Evolutionary conservation across 1,140 invertebrate species (phyloP), one percentile per base, ranked within the genome.

Genomic region (Subanguina moxae): DNA sequence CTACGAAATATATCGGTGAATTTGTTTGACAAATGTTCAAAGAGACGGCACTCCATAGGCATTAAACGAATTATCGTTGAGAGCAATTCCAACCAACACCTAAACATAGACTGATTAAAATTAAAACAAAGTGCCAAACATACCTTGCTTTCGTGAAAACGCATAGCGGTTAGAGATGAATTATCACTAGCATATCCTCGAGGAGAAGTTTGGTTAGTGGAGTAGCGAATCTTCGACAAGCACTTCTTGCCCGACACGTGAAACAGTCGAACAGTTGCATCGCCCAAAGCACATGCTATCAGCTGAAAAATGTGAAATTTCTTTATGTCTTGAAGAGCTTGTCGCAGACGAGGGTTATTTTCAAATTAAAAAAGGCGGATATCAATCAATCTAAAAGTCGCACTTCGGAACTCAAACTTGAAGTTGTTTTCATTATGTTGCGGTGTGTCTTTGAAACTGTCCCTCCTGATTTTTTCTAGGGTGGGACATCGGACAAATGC

Each of bases 231-330:
- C 27, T 71, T 48, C 7, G 75, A 73, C 62, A 77, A 48, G 30
- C 75, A 52, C 25, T 71, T 62, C 45, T 71, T 66, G n/a, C 73
- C 76, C 46, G 28, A 59, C 48, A 78, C 57, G 65, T 76, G 76
- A 38, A 66, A 76, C 17, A 76, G 19, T 23, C 42, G 64, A 42
- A 78, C 63, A 30, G 65, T 66, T 27, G 45, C 28, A 45, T 71
- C 68, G 17, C 52, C 46, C 62, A 71, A 64, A 32, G 76, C 76
- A 77, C 74, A 76, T 19, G 65, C 69, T 30, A 71, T 61, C 25
- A 66, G 23, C 70, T 76, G 15, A 5, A 71, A 52, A 71, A 32
- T 28, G n/a, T n/a, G n/a, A n/a, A n/a, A n/a, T n/a, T n/a, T n/a
- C n/a, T n/a, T n/a, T 52, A 72, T 71, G 19, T 1, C 13, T 0